Conservation (phyloP, 37 sponge, comb jelly and placozoan species). For the Sycon ciliatum region DNA sequence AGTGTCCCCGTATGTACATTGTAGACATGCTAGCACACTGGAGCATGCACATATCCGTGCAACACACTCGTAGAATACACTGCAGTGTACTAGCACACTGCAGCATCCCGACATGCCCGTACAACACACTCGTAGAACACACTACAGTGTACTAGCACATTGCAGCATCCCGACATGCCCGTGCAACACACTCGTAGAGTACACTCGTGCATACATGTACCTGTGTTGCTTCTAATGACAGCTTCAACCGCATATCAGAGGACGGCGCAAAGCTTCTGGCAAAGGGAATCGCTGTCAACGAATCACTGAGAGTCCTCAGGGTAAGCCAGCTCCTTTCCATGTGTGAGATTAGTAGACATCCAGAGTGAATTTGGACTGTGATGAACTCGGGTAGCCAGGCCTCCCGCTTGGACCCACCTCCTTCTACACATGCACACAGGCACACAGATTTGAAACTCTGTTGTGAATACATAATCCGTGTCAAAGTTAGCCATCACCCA, state of each 20-base stretch:
- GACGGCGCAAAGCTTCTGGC: slow-evolving; percentile 58
- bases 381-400: neutral
- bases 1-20: too few relatives aligned
- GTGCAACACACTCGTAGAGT: neutral
- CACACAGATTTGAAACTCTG: too few relatives aligned
- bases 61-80: neutral
- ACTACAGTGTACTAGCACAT: neutral
- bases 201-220: neutral
- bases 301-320: slow-evolving; percentile 51
- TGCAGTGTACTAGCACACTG: too few relatives aligned
- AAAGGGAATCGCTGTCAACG: slow-evolving; percentile 57
- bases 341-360: slow-evolving; percentile 15
- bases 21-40: too few relatives aligned
- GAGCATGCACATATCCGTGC: too few relatives aligned
- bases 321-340: slow-evolving; percentile 25
- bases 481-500: too few relatives aligned
- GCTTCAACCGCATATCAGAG: slow-evolving; percentile 63
- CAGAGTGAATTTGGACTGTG: neutral
- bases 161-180: neutral
- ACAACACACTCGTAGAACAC: neutral
- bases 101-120: too few relatives aligned
- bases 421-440: neutral
- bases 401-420: neutral
- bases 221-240: slow-evolving; percentile 1
- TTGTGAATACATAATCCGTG: too few relatives aligned